A percentile compares a stretch with the other conserved stretches of the same genome.
phyloP scores from a whole-genome alignment of 2,797 vertebrate genomes.

The Hypotaenidia okinawae region DNA sequence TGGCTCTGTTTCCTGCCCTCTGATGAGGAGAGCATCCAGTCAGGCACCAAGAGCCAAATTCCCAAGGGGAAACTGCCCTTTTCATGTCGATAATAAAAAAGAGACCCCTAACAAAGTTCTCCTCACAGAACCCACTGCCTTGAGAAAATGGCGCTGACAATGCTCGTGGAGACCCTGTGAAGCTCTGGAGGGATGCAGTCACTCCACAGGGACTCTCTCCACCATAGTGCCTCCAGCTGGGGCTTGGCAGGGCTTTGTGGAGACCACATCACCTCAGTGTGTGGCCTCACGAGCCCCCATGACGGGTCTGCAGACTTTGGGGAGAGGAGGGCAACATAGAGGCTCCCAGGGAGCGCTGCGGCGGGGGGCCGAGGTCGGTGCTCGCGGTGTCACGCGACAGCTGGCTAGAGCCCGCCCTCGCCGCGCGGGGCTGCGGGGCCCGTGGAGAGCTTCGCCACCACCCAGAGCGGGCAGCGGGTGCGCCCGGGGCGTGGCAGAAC shows the following conservation, averaged over 20 bases:
- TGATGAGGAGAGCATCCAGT: neutral
- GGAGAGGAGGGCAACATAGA: neutral
- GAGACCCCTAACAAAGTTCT: neutral
- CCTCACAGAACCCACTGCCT: neutral
- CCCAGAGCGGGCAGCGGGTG: too few species aligned
- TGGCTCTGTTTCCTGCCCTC: neutral
- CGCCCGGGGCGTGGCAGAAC: neutral
- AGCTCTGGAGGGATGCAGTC: neutral
- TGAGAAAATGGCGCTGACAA: neutral
- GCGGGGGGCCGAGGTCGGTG: neutral
- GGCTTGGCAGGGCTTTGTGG: neutral
- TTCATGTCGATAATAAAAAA: neutral
- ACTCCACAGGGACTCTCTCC: too few species aligned
- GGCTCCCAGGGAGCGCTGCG: fast-evolving
- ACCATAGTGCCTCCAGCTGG: neutral
- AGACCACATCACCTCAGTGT: neutral
- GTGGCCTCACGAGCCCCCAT: neutral
- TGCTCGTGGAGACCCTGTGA: neutral
- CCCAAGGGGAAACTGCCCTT: neutral
- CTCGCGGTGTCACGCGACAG: fast-evolving
- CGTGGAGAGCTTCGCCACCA: too few species aligned
- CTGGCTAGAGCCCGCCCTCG: neutral
- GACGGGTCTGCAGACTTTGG: neutral
- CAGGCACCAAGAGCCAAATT: neutral
- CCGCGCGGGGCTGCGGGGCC: neutral